A percentile compares a stretch with the other conserved stretches of the same genome.
Conservation (phyloP, 2,113 vertebrate species). For the Benitochromis conjunctus region DNA sequence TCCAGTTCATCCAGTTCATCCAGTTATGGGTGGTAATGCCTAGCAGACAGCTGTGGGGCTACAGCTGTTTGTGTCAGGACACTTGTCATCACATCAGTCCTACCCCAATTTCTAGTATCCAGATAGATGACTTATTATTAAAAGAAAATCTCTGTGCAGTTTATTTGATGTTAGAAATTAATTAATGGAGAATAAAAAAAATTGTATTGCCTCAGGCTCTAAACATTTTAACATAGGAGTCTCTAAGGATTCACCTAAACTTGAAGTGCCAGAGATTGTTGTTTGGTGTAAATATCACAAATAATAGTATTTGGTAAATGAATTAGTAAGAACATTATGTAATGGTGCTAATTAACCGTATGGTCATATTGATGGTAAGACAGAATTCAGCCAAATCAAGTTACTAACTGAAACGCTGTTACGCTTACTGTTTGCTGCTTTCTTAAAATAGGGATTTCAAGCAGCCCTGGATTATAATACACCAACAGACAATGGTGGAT, state of each 20-base stretch:
- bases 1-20: not conserved
- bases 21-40: not conserved
- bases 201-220: not conserved
- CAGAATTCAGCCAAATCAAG: not conserved
- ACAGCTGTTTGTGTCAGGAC: not conserved
- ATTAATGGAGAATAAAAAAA: not conserved
- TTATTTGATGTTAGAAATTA: not conserved
- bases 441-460: not conserved
- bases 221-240: not conserved
- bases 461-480: not conserved
- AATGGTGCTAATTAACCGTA: not conserved
- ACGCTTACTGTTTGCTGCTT: not conserved
- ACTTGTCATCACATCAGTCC: not conserved
- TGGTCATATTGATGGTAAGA: not conserved
- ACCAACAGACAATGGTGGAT: not conserved
- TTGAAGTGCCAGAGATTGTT: not conserved
- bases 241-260: not conserved
- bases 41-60: not conserved
- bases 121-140: not conserved
- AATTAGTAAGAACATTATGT: not conserved
- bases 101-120: not conserved
- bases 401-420: not conserved
- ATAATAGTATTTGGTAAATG: not conserved
- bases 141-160: not conserved
- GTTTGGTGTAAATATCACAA: not conserved